Evolutionary conservation across 2,888 invertebrate species (phyloP).

Genomic region (Melipona bicolor): DNA sequence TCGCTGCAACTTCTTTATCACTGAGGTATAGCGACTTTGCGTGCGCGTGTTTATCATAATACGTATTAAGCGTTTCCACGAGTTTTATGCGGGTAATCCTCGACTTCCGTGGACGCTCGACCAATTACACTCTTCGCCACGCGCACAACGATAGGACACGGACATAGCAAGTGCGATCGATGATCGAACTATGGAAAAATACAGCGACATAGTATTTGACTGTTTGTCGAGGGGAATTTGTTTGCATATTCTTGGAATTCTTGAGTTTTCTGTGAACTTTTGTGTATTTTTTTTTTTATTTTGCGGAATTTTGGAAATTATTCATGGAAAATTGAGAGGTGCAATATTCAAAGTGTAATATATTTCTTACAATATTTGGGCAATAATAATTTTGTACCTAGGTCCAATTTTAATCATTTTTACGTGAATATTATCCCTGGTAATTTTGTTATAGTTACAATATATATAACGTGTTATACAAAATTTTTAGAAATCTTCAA

Average conservation of each 20-base stretch:
- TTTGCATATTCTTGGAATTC: not conserved
- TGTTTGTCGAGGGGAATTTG: not conserved
- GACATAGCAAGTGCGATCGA: not conserved
- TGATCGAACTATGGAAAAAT: not conserved
- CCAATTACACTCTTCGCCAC: conserved; percentile 1
- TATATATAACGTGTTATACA: not conserved
- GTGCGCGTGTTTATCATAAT: not conserved
- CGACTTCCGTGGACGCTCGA: conserved; percentile 13
- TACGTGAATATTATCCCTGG: no score
- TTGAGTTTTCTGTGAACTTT: no score
- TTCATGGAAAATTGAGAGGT: no score
- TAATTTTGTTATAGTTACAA: not conserved
- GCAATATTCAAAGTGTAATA: no score
- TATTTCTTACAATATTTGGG: no score
- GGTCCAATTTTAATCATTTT: not conserved
- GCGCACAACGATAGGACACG: not conserved
- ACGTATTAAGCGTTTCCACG: conserved; percentile 3
- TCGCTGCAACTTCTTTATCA: conserved; percentile 26
- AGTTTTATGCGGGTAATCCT: conserved; percentile 14
- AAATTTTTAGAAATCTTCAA: no score
- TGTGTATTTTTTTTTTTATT: no score
- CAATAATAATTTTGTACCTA: no score
- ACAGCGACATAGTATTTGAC: not conserved
- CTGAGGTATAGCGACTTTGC: conserved; percentile 22
- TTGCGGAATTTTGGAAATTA: no score